Percentiles rank a stretch among this genome's conserved stretches.
phyloP scores from a whole-genome alignment of 2,797 vertebrate genomes.

The Clarias fuscus region DNA sequence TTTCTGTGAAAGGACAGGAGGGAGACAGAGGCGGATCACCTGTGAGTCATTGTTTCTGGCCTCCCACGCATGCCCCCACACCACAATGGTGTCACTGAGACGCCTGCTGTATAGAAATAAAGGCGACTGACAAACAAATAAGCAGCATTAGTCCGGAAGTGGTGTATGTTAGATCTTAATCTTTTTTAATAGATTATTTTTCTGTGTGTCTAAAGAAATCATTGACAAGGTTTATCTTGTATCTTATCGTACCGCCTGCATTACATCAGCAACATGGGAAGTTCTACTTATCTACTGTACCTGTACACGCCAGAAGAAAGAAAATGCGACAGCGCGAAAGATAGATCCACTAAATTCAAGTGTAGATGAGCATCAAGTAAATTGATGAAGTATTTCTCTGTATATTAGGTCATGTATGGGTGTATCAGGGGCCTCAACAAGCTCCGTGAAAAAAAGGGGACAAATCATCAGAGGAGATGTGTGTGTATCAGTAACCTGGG shows the following conservation, averaged over 20 bases:
- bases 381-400: constrained; percentile 69
- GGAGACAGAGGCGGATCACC: constrained; percentile 61
- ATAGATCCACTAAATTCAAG: constrained; percentile 51
- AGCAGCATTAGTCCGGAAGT: background rate
- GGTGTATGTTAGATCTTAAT: background rate
- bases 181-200: background rate
- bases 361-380: constrained; percentile 64
- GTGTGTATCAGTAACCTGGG: constrained; percentile 40
- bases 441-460: constrained; percentile 66
- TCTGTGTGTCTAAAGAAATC: background rate
- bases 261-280: background rate
- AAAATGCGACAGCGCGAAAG: background rate
- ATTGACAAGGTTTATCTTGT: constrained; percentile 23
- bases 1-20: constrained; percentile 17
- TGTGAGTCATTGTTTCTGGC: constrained; percentile 68
- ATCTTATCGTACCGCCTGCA: constrained; percentile 6
- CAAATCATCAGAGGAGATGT: constrained; percentile 60
- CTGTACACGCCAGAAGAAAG: background rate
- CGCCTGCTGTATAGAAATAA: background rate
- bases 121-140: background rate
- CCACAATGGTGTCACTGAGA: constrained; percentile 10
- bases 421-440: constrained; percentile 66
- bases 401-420: constrained; percentile 70
- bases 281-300: constrained; percentile 15
- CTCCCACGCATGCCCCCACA: constrained; percentile 45